Evolutionary conservation across 2,888 invertebrate species (phyloP).

Genomic region (Atrina japonica): DNA sequence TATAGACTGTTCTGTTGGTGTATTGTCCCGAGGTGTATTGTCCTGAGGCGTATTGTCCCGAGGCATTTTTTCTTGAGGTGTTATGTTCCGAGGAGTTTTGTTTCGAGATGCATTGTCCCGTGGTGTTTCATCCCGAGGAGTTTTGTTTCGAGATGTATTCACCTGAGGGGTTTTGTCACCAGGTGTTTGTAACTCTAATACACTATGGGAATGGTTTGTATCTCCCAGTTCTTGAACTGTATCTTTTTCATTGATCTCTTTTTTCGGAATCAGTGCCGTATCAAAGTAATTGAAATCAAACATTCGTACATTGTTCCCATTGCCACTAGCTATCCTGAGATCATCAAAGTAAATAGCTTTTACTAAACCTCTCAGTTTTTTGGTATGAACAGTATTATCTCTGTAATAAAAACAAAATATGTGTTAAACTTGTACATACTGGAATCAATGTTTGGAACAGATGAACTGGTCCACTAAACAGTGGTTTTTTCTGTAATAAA

Average conservation of each 20-base stretch:
- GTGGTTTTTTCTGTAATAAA: no score
- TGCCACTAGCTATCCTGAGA: conserved; percentile 72
- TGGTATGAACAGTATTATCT: conserved; percentile 72
- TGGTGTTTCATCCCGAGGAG: not conserved
- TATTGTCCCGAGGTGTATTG: no score
- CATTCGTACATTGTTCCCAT: conserved; percentile 74
- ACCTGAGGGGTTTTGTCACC: conserved; percentile 8
- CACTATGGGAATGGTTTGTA: no score
- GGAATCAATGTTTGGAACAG: no score
- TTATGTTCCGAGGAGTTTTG: no score
- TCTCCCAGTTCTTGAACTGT: no score
- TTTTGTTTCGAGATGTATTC: not conserved
- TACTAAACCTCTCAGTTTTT: conserved; percentile 58
- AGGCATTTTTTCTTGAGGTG: no score
- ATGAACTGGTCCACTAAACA: no score
- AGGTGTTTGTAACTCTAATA: not conserved
- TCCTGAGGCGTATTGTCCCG: no score
- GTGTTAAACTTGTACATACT: not conserved
- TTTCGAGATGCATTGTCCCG: not conserved
- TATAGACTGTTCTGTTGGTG: no score
- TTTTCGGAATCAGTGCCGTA: conserved; percentile 5
- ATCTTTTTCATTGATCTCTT: not conserved
- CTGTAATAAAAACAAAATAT: conserved; percentile 54
- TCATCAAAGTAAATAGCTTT: conserved; percentile 75
- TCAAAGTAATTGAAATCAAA: conserved; percentile 72